A percentile compares a stretch with the other conserved stretches of the same genome.
phyloP scores from a whole-genome alignment of 1,140 invertebrate species.

The Aphidius gifuensis region DNA sequence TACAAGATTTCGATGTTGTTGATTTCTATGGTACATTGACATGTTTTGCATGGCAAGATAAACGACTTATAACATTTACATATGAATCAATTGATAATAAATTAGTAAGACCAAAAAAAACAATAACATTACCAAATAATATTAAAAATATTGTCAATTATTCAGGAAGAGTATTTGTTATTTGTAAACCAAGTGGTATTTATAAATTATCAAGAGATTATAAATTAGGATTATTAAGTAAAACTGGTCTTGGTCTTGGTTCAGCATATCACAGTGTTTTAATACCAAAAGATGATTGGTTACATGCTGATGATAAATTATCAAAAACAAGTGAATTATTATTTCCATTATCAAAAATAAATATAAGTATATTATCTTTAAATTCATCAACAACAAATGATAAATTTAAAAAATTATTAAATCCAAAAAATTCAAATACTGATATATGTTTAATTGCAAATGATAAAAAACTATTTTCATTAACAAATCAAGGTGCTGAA shows the following conservation, averaged over 20 bases:
- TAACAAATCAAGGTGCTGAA: constrained; percentile 22
- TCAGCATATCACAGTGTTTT: constrained; percentile 35
- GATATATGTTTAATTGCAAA: constrained; percentile 35
- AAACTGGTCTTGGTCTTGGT: constrained; percentile 36
- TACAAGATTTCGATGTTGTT: constrained; percentile 32
- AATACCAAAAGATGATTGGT: constrained; percentile 20
- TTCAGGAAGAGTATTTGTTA: constrained; percentile 36
- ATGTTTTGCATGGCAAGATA: constrained; percentile 38
- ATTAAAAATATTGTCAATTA: constrained; percentile 39
- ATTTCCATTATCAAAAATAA: constrained; percentile 3
- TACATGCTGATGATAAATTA: constrained; percentile 39
- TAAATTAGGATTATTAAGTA: constrained; percentile 34
- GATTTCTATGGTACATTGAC: constrained; percentile 37
- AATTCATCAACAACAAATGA: constrained; percentile 19
- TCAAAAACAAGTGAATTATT: constrained; percentile 26
- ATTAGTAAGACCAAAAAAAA: constrained; percentile 27
- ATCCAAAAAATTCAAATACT: background rate
- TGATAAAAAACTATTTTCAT: constrained; percentile 30
- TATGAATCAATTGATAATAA: constrained; percentile 23
- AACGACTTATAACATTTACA: constrained; percentile 34
- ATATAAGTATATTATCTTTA: background rate
- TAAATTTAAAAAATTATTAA: constrained; percentile 25
- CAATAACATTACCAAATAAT: constrained; percentile 31
- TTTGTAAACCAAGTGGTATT: constrained; percentile 38
- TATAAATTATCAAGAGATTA: constrained; percentile 38